Percentiles rank a stretch among this genome's conserved stretches.
Evolutionary conservation across 2,888 invertebrate genomes (phyloP).

Genomic region (Netelia inedita): DNA sequence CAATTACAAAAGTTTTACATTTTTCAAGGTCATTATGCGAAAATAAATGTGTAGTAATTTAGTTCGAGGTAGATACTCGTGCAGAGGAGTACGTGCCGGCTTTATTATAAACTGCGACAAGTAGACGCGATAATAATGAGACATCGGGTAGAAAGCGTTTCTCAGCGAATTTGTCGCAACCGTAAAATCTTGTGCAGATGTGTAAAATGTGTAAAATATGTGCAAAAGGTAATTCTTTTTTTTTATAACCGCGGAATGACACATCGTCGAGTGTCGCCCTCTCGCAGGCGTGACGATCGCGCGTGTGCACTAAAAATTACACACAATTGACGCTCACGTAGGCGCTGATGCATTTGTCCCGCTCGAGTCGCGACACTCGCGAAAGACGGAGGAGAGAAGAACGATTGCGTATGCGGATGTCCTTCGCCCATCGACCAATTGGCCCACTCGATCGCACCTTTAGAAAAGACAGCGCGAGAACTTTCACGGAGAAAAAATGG

Average conservation of each 20-base stretch:
- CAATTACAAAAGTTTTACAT: neutral
- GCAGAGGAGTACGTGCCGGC: neutral
- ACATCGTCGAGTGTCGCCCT: constrained; percentile 53
- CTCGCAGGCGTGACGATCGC: constrained; percentile 46
- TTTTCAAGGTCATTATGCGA: neutral
- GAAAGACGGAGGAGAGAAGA: constrained; percentile 17
- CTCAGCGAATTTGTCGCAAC: neutral
- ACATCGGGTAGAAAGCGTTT: neutral
- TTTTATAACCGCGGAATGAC: constrained; percentile 7
- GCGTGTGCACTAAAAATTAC: constrained; percentile 47
- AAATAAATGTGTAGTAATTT: neutral
- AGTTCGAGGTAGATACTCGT: neutral
- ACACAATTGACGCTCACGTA: constrained; percentile 63
- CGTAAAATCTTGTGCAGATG: neutral
- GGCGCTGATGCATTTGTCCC: constrained; percentile 30
- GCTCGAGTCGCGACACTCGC: neutral
- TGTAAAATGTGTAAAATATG: no score
- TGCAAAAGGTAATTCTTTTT: constrained; percentile 54
- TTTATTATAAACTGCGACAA: constrained; percentile 10
- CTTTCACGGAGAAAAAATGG: neutral
- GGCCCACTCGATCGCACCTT: constrained; percentile 14
- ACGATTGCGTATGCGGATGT: constrained; percentile 37
- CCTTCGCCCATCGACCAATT: constrained; percentile 15
- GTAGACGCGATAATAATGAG: neutral
- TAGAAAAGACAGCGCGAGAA: neutral